Evolutionary conservation across 2,113 vertebrate genomes (phyloP).

Genomic region (Castor canadensis): DNA sequence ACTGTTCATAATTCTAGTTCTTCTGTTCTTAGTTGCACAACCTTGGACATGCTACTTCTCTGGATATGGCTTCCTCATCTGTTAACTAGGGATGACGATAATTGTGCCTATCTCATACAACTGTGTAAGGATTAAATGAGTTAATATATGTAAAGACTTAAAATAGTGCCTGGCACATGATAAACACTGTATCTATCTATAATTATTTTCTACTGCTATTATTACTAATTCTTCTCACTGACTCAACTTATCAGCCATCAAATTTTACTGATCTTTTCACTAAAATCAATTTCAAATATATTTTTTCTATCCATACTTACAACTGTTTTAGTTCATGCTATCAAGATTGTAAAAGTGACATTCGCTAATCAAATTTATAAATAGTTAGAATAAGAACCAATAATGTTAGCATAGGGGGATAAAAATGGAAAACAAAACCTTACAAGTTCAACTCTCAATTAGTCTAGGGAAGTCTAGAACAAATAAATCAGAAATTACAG

Average conservation of each 20-base stretch:
- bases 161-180: neutral
- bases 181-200: neutral
- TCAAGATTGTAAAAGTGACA: neutral
- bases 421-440: conserved; percentile 15
- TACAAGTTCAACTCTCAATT: neutral
- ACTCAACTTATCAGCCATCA: neutral
- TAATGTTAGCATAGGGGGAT: neutral
- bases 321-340: conserved; percentile 2
- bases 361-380: conserved; percentile 13
- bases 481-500: conserved; percentile 12
- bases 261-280: neutral
- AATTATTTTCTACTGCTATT: neutral
- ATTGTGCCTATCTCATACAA: neutral
- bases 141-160: conserved; percentile 1
- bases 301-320: neutral
- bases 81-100: neutral
- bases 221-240: neutral
- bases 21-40: neutral
- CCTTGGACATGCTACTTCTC: neutral
- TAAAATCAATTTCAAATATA: neutral
- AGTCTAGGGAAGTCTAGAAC: neutral
- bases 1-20: neutral
- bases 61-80: neutral
- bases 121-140: neutral
- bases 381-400: neutral